Conservation (phyloP, 2,888 invertebrate genomes). For the Acronicta aceris region DNA sequence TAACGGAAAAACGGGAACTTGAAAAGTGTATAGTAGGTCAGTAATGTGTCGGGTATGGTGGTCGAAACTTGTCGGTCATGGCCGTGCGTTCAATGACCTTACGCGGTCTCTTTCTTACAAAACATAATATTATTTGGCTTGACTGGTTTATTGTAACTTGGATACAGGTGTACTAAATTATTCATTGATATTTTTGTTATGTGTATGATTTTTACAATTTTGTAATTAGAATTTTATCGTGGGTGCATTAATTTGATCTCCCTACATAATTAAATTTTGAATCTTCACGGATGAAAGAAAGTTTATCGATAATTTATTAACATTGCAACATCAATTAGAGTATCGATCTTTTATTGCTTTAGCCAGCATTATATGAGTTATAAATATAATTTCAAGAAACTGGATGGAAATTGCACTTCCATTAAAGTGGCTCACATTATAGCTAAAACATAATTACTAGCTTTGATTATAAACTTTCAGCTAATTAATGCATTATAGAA, state of each 20-base stretch:
- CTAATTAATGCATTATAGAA: conserved; percentile 12
- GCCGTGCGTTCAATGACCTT: conserved; percentile 67
- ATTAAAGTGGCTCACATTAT: background rate
- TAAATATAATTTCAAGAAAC: background rate
- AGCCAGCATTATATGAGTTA: background rate
- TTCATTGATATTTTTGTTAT: too few relatives aligned
- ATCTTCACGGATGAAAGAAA: too few relatives aligned
- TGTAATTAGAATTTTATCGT: too few relatives aligned
- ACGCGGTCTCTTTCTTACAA: conserved; percentile 36
- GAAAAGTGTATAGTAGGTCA: conserved; percentile 71
- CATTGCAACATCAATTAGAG: background rate
- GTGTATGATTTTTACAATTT: too few relatives aligned
- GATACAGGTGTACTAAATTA: too few relatives aligned
- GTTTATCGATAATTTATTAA: too few relatives aligned
- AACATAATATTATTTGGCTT: background rate
- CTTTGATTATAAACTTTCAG: conserved; percentile 13
- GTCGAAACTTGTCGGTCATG: conserved; percentile 67
- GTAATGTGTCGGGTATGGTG: conserved; percentile 56
- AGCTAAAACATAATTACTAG: conserved; percentile 1
- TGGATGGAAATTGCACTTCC: conserved; percentile 1
- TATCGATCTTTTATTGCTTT: background rate
- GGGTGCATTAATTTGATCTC: too few relatives aligned
- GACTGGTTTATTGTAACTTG: too few relatives aligned
- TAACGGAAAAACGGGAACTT: conserved; percentile 50
- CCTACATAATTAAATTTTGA: too few relatives aligned